Conservation (phyloP, 2,113 vertebrate genomes). For the Rana temporaria region DNA sequence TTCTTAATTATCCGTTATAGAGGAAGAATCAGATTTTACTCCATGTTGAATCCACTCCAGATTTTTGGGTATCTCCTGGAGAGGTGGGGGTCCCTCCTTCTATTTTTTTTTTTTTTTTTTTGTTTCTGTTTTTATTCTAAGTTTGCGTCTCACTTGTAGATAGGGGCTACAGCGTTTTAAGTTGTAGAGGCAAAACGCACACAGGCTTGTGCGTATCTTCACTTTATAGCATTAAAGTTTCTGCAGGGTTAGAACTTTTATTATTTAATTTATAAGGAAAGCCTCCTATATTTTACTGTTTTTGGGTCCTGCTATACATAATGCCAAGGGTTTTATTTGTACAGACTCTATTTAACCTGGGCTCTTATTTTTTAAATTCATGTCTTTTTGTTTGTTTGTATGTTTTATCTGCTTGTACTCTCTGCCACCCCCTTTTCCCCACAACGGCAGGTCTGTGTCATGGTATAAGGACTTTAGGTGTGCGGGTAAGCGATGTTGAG, state of each 20-base stretch:
- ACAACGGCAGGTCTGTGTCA: neutral
- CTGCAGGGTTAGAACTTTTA: constrained; percentile 59
- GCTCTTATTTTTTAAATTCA: constrained; percentile 54
- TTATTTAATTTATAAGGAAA: constrained; percentile 59
- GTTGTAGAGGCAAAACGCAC: constrained; percentile 56
- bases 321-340: constrained; percentile 56
- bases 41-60: neutral
- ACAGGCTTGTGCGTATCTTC: constrained; percentile 57
- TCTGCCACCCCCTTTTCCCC: neutral
- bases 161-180: constrained; percentile 58
- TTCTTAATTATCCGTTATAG: neutral
- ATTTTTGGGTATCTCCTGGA: constrained; percentile 12
- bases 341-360: constrained; percentile 57
- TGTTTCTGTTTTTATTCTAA: neutral
- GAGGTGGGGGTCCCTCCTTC: neutral
- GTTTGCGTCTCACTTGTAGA: constrained; percentile 51
- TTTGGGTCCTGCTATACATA: constrained; percentile 48
- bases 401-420: constrained; percentile 32
- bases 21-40: constrained; percentile 21
- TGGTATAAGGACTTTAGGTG: neutral
- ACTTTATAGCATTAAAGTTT: constrained; percentile 59
- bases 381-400: constrained; percentile 13
- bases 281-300: constrained; percentile 56
- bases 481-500: constrained; percentile 2
- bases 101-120: no score